Base-by-base conservation (phyloP, 2,797 vertebrate species). In the Catostomus latipinnis region DNA sequence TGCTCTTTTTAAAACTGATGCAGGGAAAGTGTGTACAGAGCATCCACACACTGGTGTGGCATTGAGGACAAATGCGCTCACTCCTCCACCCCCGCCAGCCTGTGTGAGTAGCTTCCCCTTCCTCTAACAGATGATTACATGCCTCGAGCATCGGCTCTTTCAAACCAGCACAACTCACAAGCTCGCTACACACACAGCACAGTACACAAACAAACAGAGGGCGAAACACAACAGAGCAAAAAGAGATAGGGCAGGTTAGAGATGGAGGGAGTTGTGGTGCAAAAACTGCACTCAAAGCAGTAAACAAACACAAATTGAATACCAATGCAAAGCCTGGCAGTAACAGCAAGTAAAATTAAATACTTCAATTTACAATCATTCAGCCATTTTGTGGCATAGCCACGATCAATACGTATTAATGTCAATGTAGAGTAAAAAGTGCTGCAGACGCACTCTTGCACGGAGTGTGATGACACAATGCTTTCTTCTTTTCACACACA, bases 381-480 rank as follows among this genome's bases (percentile, higher is more conserved):
- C 70, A 22, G 70, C 84, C 86, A 90, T 91, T 93, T 90, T 88
- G 75, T 71, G 85, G 74, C 57, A 45, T 71, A 66, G 71, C 81
- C 76, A 80, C 76, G 90, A 93, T 94, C 93, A 88, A 93, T 94
- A 90, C 69, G 74, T 86, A 91, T 92, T 91, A 91, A 81, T 88
- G 88, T 89, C 88, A 91, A 80, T 74, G 54, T 69, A 18, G 61
- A 60, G 70, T 49, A 16, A 7, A 66, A 50, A 72, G 22, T 66
- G 12, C 22, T 48, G 22, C 52, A 52, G 14, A 65, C 52, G 56
- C 58, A 63, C 2, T 2, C 22, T 22, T 3, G 22, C 22, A 22
- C 22, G 1, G 22, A 2, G 22, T 34, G 34, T 34, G 34, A 34
- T 34, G 34, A 34, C 34, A 34, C 34, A 34, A 34, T 4, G 34